These are phyloP conservation scores for Stylophora pistillata DNA, from an alignment of 64 coral and sea anemone genomes.

Conservation along the genomic window DNA sequence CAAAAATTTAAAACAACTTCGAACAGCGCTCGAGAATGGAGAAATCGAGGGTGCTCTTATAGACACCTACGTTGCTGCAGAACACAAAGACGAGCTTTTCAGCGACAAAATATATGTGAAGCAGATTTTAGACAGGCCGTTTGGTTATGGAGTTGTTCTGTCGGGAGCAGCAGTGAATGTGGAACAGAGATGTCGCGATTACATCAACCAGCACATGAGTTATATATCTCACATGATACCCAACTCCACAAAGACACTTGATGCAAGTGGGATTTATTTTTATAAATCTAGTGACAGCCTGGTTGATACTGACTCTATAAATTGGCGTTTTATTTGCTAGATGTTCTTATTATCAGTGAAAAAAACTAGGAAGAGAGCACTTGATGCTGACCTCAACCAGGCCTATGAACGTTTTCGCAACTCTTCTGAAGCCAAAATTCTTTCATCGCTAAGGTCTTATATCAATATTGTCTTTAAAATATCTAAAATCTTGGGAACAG, in stretches of 20 bases:
- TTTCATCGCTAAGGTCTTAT: too few relatives aligned
- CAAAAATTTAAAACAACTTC: not conserved
- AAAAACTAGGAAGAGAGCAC: too few relatives aligned
- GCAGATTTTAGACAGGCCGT: slow-evolving; percentile 3
- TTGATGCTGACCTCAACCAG: too few relatives aligned
- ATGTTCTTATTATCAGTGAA: too few relatives aligned
- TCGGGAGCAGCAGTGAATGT: slow-evolving; percentile 30
- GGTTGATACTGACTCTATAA: too few relatives aligned
- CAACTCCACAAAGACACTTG: slow-evolving; percentile 13
- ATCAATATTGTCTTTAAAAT: too few relatives aligned
- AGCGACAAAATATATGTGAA: not conserved
- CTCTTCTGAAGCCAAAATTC: too few relatives aligned
- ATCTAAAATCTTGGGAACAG: too few relatives aligned
- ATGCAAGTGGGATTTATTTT: not conserved
- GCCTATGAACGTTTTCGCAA: too few relatives aligned
- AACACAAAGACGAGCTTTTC: slow-evolving; percentile 10
- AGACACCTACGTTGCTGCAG: slow-evolving; percentile 51
- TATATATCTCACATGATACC: not conserved
- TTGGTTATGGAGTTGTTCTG: slow-evolving; percentile 57
- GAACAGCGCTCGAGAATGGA: slow-evolving; percentile 8
- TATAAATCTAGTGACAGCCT: too few relatives aligned
- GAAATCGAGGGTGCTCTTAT: slow-evolving; percentile 33
- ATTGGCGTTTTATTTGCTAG: too few relatives aligned
- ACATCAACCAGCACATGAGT: not conserved
- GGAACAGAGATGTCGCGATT: slow-evolving; percentile 43